Percentiles rank a stretch among this genome's conserved stretches.
Conservation (phyloP, 2,888 invertebrate genomes). For the Nycteola revayana region DNA sequence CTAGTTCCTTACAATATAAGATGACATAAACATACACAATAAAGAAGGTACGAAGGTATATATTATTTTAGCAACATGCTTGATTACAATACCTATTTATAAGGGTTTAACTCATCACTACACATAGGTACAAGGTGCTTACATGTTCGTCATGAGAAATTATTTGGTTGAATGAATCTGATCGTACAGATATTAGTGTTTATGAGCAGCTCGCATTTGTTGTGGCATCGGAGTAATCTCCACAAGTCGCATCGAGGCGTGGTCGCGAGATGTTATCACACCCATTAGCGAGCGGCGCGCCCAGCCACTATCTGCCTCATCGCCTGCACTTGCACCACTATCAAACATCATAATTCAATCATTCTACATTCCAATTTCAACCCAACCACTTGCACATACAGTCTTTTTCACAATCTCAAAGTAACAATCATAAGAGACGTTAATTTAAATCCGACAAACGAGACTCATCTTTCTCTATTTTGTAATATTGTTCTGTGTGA, state of each 20-base stretch:
- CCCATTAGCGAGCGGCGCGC: slow-evolving; percentile 75
- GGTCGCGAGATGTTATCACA: slow-evolving; percentile 73
- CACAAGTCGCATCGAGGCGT: slow-evolving; percentile 53
- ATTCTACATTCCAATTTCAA: slow-evolving; percentile 22
- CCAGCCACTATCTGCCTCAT: slow-evolving; percentile 69
- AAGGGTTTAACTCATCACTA: no score
- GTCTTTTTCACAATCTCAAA: slow-evolving; percentile 23
- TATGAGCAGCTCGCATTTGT: slow-evolving; percentile 30
- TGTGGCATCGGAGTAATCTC: slow-evolving; percentile 24
- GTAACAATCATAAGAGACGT: slow-evolving; percentile 1
- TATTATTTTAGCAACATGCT: no score
- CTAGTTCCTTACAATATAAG: no score
- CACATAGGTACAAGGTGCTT: no score
- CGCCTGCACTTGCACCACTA: slow-evolving; percentile 43
- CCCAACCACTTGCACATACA: slow-evolving; percentile 23
- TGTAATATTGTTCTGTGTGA: slow-evolving; percentile 46
- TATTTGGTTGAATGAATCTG: slow-evolving; percentile 17
- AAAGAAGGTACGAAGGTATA: no score
- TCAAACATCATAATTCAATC: slow-evolving; percentile 44
- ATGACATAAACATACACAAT: no score
- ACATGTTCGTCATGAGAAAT: no score
- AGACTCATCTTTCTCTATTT: slow-evolving; percentile 46
- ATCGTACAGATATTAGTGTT: slow-evolving; percentile 33
- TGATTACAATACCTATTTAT: no score
- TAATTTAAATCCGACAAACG: slow-evolving; percentile 19